These are phyloP conservation scores for Diabrotica undecimpunctata DNA, from an alignment of 1,140 invertebrate genomes.

Conservation along the genomic window DNA sequence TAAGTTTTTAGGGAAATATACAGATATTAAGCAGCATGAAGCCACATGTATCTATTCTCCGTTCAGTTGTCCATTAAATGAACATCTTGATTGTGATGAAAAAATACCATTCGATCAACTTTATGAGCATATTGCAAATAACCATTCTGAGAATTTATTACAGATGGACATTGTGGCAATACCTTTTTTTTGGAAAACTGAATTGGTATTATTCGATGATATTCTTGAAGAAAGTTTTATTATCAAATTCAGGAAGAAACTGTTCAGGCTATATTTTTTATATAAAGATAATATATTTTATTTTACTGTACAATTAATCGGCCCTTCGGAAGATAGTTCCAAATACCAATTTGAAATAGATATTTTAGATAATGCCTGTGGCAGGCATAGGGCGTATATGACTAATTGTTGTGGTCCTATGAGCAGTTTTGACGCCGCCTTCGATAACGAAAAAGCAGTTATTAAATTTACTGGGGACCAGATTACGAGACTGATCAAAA, in stretches of 20 bases:
- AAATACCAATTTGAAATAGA: constrained; percentile 29
- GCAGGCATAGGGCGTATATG: constrained; percentile 5
- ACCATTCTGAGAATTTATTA: constrained; percentile 26
- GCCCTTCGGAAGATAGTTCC: constrained; percentile 21
- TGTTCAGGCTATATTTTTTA: constrained; percentile 26
- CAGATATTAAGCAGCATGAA: constrained; percentile 26
- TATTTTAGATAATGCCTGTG: constrained; percentile 19
- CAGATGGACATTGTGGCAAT: constrained; percentile 22
- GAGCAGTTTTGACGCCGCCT: background rate
- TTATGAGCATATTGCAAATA: constrained; percentile 19
- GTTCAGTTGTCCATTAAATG: constrained; percentile 24
- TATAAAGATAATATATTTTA: constrained; percentile 13
- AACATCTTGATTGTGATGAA: constrained; percentile 20
- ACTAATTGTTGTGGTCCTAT: constrained; percentile 3
- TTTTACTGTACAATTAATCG: constrained; percentile 25
- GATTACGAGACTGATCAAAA: background rate
- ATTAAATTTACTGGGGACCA: background rate
- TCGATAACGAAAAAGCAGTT: background rate
- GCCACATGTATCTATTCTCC: constrained; percentile 22
- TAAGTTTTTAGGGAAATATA: constrained; percentile 18
- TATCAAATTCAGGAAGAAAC: background rate
- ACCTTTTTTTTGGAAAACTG: constrained; percentile 23
- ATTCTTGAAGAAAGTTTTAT: background rate
- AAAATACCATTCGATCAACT: constrained; percentile 13
- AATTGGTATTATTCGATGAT: too few species aligned